phyloP scores from a whole-genome alignment of 2,113 vertebrate genomes.

The Athene cunicularia region DNA sequence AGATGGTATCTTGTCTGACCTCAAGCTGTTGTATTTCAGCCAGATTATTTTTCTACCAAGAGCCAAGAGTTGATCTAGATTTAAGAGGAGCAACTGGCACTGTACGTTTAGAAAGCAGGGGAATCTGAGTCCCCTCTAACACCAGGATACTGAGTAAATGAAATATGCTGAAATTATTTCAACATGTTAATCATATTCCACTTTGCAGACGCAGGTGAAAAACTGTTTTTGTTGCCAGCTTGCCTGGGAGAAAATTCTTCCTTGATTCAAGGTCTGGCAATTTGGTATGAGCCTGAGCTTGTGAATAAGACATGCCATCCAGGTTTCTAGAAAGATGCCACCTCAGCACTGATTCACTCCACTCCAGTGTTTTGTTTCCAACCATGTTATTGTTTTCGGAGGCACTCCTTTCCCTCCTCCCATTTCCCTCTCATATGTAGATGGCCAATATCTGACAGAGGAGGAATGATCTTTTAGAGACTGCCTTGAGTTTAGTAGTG shows the following conservation, averaged over 20 bases:
- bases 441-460: not conserved
- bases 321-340: conserved; percentile 27
- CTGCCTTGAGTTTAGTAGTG: not conserved
- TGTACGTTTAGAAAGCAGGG: not conserved
- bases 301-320: not conserved
- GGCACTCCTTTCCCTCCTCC: not conserved
- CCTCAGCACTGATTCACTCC: conserved; percentile 51
- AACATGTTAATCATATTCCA: not conserved
- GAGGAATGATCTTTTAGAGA: not conserved
- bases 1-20: not conserved
- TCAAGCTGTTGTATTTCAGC: not conserved
- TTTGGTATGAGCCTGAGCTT: conserved; percentile 21
- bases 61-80: not conserved
- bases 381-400: not conserved
- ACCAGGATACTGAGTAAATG: not conserved
- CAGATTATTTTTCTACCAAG: not conserved
- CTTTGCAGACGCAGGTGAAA: not conserved
- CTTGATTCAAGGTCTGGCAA: not conserved
- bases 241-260: not conserved
- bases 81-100: not conserved
- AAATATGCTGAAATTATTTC: not conserved
- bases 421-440: not conserved
- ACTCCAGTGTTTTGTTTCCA: not conserved
- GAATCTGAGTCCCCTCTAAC: not conserved
- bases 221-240: not conserved